A percentile compares a stretch with the other conserved stretches of the same genome.
Evolutionary conservation across 2,113 vertebrate genomes (phyloP).

Genomic region (Neoarius graeffei): DNA sequence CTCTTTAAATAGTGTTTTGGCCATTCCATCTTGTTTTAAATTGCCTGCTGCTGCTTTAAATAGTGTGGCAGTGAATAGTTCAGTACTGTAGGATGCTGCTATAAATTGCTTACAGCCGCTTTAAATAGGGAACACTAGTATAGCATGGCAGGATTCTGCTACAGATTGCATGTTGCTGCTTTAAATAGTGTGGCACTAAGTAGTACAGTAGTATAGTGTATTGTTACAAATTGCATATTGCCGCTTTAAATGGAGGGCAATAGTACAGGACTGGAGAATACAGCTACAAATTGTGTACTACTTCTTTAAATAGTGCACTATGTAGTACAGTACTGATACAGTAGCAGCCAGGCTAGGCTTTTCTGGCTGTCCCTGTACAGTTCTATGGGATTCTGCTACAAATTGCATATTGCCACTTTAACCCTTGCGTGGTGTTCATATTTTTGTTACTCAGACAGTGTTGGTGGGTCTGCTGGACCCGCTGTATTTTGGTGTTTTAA

Average conservation of each 20-base stretch:
- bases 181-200: neutral
- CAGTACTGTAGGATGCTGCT: neutral
- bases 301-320: neutral
- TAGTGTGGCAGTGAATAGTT: neutral
- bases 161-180: neutral
- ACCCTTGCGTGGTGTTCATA: neutral
- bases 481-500: too few species aligned
- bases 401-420: neutral
- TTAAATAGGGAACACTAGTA: neutral
- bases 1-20: slow-evolving; percentile 6
- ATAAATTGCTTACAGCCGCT: neutral
- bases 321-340: neutral
- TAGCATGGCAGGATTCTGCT: too few species aligned
- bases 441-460: too few species aligned
- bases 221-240: neutral
- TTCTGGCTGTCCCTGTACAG: neutral
- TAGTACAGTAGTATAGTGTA: neutral
- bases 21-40: neutral
- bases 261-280: neutral
- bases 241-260: neutral
- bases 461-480: too few species aligned
- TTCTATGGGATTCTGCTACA: neutral
- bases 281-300: neutral
- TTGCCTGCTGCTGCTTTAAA: neutral
- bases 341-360: neutral